These are phyloP conservation scores for Ammospiza nelsoni DNA, from an alignment of 2,113 vertebrate genomes.

Conservation along the genomic window DNA sequence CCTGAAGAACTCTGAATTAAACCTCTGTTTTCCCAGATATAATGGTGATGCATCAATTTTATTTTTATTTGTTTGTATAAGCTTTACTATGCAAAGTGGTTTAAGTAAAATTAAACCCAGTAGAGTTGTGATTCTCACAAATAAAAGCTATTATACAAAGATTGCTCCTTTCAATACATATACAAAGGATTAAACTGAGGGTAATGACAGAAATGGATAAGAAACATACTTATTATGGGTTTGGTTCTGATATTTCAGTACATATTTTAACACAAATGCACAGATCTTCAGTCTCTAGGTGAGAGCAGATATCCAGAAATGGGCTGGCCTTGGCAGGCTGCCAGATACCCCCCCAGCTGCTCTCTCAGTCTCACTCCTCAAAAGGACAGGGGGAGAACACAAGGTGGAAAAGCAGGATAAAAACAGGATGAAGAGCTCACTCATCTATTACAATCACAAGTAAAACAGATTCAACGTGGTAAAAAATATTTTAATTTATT, in stretches of 20 bases:
- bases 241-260: background rate
- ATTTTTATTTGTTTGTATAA: background rate
- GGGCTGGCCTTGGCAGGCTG: background rate
- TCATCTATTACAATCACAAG: background rate
- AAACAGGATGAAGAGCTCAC: background rate
- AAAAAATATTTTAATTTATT: background rate
- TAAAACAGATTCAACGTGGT: background rate
- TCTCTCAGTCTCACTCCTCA: background rate
- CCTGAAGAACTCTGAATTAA: background rate
- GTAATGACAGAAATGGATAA: background rate
- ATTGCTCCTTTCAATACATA: background rate
- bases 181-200: background rate
- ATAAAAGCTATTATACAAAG: background rate
- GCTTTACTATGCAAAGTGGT: background rate
- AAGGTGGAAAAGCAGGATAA: background rate
- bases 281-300: background rate
- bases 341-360: background rate
- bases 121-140: background rate
- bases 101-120: background rate
- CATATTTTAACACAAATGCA: background rate
- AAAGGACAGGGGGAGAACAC: background rate
- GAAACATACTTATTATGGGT: background rate
- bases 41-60: background rate
- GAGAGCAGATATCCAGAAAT: background rate
- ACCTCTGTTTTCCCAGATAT: background rate